Conservation (phyloP, 35 echinoderm and acorn worm genomes). For the Ophioderma brevispina region DNA sequence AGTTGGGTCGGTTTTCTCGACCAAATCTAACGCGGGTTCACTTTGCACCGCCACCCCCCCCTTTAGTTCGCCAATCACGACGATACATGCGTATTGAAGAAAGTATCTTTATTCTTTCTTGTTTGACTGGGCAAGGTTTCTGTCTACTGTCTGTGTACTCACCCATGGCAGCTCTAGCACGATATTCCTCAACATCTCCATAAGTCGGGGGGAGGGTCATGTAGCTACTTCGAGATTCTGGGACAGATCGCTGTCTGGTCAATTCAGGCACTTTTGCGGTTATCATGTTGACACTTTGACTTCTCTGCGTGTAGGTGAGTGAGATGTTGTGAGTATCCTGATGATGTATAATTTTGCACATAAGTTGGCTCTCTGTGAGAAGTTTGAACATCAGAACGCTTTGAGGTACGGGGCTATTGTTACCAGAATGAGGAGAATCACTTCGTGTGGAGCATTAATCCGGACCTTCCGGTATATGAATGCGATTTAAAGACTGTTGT, state of each 20-base stretch:
- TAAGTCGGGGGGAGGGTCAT: not conserved
- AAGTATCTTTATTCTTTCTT: not conserved
- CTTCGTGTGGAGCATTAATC: slow-evolving; percentile 41
- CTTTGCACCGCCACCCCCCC: not conserved
- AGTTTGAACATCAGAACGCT: no score
- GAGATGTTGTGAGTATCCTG: not conserved
- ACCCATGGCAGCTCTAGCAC: not conserved
- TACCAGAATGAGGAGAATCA: slow-evolving; percentile 52
- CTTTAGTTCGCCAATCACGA: not conserved
- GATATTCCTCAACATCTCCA: not conserved
- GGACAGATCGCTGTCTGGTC: not conserved
- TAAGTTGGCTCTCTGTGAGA: not conserved
- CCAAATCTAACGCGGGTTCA: not conserved
- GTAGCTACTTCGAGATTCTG: not conserved
- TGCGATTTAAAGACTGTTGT: slow-evolving; percentile 61
- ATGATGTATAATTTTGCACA: not conserved
- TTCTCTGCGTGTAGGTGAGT: not conserved
- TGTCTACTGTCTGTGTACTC: not conserved
- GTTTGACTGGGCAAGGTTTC: not conserved
- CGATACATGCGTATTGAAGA: not conserved
- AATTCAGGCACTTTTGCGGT: not conserved
- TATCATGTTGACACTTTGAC: not conserved
- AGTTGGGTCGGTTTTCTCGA: not conserved
- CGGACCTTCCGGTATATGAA: slow-evolving; percentile 56
- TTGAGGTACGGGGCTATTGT: not conserved